phyloP scores from a whole-genome alignment of 2,797 vertebrate genomes.

The Gallinago solitaria region DNA sequence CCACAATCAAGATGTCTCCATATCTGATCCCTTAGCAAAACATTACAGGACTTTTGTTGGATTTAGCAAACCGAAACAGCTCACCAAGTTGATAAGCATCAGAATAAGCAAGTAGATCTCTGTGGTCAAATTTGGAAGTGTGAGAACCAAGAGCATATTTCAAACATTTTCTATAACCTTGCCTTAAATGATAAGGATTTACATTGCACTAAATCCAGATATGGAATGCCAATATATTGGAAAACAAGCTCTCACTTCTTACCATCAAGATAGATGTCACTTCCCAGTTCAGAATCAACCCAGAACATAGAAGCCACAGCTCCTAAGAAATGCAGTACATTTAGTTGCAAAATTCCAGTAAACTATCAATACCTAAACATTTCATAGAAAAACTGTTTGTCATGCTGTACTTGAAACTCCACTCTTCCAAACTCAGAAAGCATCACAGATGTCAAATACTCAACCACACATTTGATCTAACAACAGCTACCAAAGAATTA shows the following conservation, averaged over 20 bases:
- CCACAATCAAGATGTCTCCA: neutral
- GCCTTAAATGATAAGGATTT: neutral
- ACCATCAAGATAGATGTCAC: constrained; percentile 98
- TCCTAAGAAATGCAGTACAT: constrained; percentile 74
- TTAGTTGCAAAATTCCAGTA: neutral
- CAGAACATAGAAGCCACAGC: constrained; percentile 98
- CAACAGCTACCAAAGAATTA: neutral
- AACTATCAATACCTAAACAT: neutral
- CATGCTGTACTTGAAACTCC: neutral
- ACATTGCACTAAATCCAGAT: neutral
- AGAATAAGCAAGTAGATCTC: neutral
- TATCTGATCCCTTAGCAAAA: neutral
- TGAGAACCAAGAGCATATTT: neutral
- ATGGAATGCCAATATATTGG: neutral
- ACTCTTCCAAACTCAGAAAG: neutral
- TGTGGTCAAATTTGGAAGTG: neutral
- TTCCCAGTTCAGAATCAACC: constrained; percentile 96
- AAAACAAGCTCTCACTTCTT: constrained; percentile 53
- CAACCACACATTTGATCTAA: neutral
- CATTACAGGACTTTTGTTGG: neutral
- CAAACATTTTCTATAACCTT: neutral
- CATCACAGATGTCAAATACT: neutral
- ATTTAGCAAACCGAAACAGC: neutral
- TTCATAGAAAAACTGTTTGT: neutral
- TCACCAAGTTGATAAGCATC: neutral